These are phyloP conservation scores for Semicossyphus pulcher DNA, from an alignment of 2,113 vertebrate species.

Conservation along the genomic window DNA sequence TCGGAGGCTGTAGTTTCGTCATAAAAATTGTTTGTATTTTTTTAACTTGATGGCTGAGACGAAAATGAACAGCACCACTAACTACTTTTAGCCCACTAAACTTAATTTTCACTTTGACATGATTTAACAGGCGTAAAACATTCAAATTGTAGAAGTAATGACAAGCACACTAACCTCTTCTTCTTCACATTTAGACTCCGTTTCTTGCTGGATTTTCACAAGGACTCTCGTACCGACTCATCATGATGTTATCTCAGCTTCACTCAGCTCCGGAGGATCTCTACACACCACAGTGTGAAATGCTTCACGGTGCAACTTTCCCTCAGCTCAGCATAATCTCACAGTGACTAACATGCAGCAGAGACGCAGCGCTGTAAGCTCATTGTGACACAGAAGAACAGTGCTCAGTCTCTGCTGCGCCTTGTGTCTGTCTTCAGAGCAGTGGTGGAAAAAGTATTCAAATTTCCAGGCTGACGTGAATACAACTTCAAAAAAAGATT, in stretches of 20 bases:
- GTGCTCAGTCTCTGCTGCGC: background rate
- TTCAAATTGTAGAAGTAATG: background rate
- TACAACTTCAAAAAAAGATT: too few relatives aligned
- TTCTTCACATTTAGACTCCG: too few relatives aligned
- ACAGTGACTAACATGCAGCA: conserved; percentile 32
- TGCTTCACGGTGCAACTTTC: conserved; percentile 54
- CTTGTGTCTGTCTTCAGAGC: background rate
- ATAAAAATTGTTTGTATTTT: too few relatives aligned
- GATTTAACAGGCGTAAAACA: background rate
- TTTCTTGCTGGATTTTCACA: conserved; percentile 2
- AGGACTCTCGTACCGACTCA: conserved; percentile 9
- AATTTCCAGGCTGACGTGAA: too few relatives aligned
- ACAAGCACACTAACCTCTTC: conserved; percentile 6
- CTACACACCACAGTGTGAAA: conserved; percentile 52
- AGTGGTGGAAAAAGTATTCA: too few relatives aligned
- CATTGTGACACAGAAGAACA: background rate
- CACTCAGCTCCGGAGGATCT: conserved; percentile 33
- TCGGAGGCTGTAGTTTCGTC: too few relatives aligned
- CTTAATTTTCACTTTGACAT: background rate
- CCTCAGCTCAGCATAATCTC: conserved; percentile 53
- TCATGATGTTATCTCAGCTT: background rate
- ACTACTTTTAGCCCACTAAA: too few relatives aligned
- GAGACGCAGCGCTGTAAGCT: conserved; percentile 5
- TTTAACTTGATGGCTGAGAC: too few relatives aligned
- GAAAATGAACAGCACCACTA: too few relatives aligned